These are phyloP conservation scores for Luperina testacea DNA, from an alignment of 2,888 invertebrate genomes.

Conservation along the genomic window DNA sequence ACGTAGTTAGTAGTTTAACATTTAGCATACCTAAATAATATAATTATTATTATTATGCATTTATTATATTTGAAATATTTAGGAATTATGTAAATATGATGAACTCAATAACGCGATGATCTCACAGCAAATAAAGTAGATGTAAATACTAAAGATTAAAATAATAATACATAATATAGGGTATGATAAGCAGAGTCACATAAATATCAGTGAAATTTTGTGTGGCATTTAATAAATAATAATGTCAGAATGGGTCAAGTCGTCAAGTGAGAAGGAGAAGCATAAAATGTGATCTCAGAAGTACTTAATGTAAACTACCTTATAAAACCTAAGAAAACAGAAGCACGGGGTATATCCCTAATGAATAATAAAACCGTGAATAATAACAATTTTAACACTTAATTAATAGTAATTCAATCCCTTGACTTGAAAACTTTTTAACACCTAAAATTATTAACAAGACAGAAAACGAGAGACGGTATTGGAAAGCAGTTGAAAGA, in stretches of 20 bases:
- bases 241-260: conserved; percentile 10
- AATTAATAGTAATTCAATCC: conserved; percentile 11
- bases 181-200: conserved; percentile 2
- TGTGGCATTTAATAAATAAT: not conserved
- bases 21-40: conserved; percentile 3
- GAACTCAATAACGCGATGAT: conserved; percentile 58
- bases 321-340: conserved; percentile 10
- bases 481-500: conserved; percentile 23
- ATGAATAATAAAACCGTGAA: conserved; percentile 8
- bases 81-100: conserved; percentile 56
- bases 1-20: conserved; percentile 33
- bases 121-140: conserved; percentile 58
- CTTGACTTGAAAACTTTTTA: conserved; percentile 34
- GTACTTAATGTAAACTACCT: conserved; percentile 14
- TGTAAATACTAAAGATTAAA: conserved; percentile 48
- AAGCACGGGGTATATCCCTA: not conserved
- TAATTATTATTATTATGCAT: conserved; percentile 13
- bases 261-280: conserved; percentile 24
- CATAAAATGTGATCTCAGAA: conserved; percentile 44
- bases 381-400: conserved; percentile 7
- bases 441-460: conserved; percentile 26
- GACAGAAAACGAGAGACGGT: conserved; percentile 41
- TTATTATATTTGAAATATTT: conserved; percentile 22
- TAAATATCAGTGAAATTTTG: conserved; percentile 6
- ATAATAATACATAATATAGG: conserved; percentile 9